A percentile compares a stretch with the other conserved stretches of the same genome.
Conservation (phyloP, 2,797 vertebrate genomes). For the Lophotriccus pileatus region DNA sequence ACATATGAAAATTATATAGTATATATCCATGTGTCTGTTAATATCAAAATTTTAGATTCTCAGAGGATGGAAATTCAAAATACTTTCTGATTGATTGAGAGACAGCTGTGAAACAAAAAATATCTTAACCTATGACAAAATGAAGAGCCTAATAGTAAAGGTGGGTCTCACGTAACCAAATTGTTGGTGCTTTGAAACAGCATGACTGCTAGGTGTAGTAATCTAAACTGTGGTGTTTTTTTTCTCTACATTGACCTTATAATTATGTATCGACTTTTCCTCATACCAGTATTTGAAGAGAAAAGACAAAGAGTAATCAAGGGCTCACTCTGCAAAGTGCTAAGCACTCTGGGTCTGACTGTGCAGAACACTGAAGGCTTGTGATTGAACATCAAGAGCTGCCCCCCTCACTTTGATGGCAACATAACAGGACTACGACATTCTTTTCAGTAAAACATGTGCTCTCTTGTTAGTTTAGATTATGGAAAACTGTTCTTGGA, state of each 20-base stretch:
- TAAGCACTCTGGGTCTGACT: not conserved
- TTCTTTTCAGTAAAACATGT: not conserved
- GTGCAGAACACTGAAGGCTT: not conserved
- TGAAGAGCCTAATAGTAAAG: not conserved
- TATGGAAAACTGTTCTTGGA: not conserved
- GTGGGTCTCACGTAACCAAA: not conserved
- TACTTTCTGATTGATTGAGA: not conserved
- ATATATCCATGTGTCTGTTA: not conserved
- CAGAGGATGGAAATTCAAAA: not conserved
- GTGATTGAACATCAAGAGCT: not conserved
- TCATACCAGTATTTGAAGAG: not conserved
- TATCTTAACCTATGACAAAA: not conserved
- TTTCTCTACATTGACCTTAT: not conserved
- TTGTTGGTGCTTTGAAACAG: not conserved
- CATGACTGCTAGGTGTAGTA: not conserved
- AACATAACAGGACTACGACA: not conserved
- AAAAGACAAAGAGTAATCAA: not conserved
- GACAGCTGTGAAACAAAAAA: slow-evolving; percentile 15
- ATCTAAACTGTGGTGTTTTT: not conserved
- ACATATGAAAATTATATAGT: not conserved
- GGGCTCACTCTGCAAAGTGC: not conserved
- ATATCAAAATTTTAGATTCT: not conserved
- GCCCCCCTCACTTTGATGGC: not conserved
- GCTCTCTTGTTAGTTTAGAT: not conserved
- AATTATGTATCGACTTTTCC: not conserved